Evolutionary conservation across 2,797 vertebrate species (phyloP).

Genomic region (Serranus cabrilla): DNA sequence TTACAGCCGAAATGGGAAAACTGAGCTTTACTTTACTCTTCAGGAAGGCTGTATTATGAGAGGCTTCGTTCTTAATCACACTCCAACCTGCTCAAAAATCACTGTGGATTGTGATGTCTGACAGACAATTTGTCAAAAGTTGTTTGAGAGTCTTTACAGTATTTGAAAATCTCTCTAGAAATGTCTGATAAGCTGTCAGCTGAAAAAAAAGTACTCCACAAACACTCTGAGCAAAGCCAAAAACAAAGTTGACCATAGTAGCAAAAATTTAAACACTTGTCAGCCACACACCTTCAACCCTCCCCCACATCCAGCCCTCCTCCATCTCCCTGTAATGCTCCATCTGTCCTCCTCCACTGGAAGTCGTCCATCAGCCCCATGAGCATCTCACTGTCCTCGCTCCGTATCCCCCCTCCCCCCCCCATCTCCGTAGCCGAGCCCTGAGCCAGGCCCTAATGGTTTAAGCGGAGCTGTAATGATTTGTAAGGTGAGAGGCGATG

Average conservation of each 20-base stretch:
- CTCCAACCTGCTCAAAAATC: background rate
- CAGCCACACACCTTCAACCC: slow-evolving; percentile 59
- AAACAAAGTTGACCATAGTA: slow-evolving; percentile 45
- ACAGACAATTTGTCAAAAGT: slow-evolving; percentile 5
- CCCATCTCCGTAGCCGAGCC: slow-evolving; percentile 16
- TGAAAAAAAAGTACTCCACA: slow-evolving; percentile 9
- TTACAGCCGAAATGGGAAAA: background rate
- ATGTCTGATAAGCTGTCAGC: slow-evolving; percentile 25
- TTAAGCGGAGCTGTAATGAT: slow-evolving; percentile 83
- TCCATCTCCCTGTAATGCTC: slow-evolving; percentile 51
- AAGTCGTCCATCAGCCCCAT: slow-evolving; percentile 71
- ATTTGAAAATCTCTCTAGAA: slow-evolving; percentile 17
- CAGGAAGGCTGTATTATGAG: background rate
- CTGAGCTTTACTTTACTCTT: background rate
- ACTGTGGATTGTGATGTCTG: slow-evolving; percentile 1
- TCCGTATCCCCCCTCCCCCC: slow-evolving; percentile 22
- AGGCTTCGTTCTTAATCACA: background rate
- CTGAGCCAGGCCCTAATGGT: slow-evolving; percentile 75
- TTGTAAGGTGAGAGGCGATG: slow-evolving; percentile 85
- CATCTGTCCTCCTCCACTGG: slow-evolving; percentile 71
- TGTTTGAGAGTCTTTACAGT: slow-evolving; percentile 4
- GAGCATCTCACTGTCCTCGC: slow-evolving; percentile 60
- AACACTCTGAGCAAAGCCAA: slow-evolving; percentile 32
- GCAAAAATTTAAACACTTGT: slow-evolving; percentile 62
- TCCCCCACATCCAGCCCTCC: slow-evolving; percentile 49